These are phyloP conservation scores for Gymnodraco acuticeps DNA, from an alignment of 2,797 vertebrate species.

Conservation along the genomic window DNA sequence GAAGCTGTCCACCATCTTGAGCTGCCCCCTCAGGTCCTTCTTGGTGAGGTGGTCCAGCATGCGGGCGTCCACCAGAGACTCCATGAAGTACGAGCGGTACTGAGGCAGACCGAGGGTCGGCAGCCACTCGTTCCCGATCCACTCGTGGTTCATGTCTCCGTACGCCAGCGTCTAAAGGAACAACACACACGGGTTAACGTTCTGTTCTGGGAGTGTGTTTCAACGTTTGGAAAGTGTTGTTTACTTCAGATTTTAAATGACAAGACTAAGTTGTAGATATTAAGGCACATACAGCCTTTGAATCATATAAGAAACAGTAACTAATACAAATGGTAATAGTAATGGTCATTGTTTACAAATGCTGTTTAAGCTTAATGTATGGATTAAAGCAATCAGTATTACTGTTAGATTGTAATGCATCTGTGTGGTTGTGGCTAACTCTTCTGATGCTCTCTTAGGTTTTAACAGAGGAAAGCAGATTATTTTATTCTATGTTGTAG, in stretches of 20 bases:
- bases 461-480: neutral
- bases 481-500: neutral
- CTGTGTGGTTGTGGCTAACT: neutral
- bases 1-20: constrained; percentile 99
- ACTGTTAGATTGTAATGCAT: neutral
- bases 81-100: constrained; percentile 99
- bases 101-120: constrained; percentile 95
- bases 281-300: too few relatives aligned
- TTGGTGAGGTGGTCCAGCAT: constrained; percentile 99
- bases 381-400: too few relatives aligned
- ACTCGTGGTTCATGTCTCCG: constrained; percentile 99
- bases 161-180: constrained; percentile 91
- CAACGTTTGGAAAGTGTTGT: too few relatives aligned
- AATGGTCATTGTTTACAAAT: too few relatives aligned
- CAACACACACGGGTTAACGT: neutral
- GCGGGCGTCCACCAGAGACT: constrained; percentile 96
- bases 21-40: constrained; percentile 95
- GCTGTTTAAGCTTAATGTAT: too few relatives aligned
- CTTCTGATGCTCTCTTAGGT: neutral
- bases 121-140: constrained; percentile 98
- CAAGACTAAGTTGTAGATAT: too few relatives aligned
- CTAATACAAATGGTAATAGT: too few relatives aligned
- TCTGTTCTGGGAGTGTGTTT: neutral
- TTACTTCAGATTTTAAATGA: too few relatives aligned
- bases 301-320: too few relatives aligned